Percentiles rank a stretch among this genome's conserved stretches.
Evolutionary conservation across 2,113 vertebrate genomes (phyloP).

Genomic region (Cryptotis parvus): DNA sequence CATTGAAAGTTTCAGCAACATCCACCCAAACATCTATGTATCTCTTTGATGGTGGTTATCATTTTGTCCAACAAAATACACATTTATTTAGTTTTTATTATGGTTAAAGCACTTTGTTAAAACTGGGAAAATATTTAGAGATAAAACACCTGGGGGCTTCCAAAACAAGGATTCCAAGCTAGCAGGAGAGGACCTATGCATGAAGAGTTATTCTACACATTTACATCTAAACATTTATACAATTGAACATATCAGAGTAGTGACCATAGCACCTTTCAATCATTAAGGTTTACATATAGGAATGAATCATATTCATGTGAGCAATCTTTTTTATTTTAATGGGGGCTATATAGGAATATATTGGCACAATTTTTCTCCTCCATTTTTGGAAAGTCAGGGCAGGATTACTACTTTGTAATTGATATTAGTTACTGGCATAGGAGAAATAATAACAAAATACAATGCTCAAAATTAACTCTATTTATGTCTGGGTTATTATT

Average conservation of each 20-base stretch:
- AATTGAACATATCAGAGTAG: background rate
- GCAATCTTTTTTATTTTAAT: background rate
- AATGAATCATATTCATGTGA: background rate
- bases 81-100: background rate
- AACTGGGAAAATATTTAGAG: background rate
- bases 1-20: background rate
- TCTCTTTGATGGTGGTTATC: background rate
- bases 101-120: background rate
- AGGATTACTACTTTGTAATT: conserved; percentile 22
- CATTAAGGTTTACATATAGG: background rate
- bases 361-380: background rate
- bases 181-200: background rate
- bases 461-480: background rate
- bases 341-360: background rate
- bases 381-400: conserved; percentile 19
- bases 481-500: background rate
- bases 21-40: background rate
- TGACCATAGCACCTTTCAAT: background rate
- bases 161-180: background rate
- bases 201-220: background rate
- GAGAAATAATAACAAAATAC: background rate
- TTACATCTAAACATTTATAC: background rate
- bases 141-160: background rate
- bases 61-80: background rate
- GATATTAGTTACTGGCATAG: background rate